Percentiles rank a stretch among this genome's conserved stretches.
These are phyloP conservation scores for Drosophila melanosoma DNA, from an alignment of 2,888 invertebrate species.

Conservation along the genomic window DNA sequence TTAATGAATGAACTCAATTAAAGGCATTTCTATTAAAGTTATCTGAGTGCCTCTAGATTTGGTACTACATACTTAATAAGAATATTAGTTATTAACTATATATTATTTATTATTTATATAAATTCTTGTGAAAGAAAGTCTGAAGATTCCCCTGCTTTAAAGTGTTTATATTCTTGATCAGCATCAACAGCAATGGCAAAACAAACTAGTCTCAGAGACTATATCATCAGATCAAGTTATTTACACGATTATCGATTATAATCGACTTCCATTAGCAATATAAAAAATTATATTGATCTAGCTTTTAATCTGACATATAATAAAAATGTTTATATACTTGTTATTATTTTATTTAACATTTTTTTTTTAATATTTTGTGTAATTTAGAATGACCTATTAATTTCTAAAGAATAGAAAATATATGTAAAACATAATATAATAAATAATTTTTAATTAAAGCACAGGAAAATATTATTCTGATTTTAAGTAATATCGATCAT, in stretches of 20 bases:
- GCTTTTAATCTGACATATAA: not conserved
- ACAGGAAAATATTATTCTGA: too few species aligned
- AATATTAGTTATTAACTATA: too few species aligned
- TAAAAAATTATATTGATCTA: not conserved
- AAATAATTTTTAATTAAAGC: too few species aligned
- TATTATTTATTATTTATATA: not conserved
- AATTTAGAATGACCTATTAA: not conserved
- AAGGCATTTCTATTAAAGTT: not conserved
- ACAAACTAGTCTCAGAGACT: not conserved
- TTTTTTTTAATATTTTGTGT: too few species aligned
- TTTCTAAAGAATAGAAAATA: not conserved
- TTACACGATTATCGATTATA: not conserved
- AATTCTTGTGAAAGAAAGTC: not conserved
- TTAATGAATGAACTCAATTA: conserved; percentile 48
- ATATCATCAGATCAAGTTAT: not conserved
- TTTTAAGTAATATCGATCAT: too few species aligned
- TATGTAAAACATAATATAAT: too few species aligned
- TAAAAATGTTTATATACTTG: not conserved
- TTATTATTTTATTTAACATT: not conserved
- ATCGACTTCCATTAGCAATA: not conserved
- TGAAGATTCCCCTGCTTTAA: rapidly evolving
- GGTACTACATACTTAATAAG: not conserved
- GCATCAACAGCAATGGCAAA: not conserved
- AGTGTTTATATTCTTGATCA: not conserved
- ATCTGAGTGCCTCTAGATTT: too few species aligned